Evolutionary conservation across 2,797 vertebrate genomes (phyloP), one percentile per base, ranked within the genome.

Genomic region (Dromococcyx pavoninus): DNA sequence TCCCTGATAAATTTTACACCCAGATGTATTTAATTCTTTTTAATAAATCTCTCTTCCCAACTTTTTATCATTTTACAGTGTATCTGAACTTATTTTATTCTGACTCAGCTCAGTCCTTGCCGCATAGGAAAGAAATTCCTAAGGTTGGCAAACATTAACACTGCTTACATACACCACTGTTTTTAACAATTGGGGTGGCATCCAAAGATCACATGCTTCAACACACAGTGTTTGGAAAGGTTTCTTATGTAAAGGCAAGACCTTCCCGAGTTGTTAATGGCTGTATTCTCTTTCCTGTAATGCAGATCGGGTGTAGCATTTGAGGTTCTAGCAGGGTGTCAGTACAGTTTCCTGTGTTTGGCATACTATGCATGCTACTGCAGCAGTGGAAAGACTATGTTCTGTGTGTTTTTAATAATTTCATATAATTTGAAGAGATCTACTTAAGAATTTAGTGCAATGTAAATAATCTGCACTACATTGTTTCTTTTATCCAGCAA

Each of bases 301-400:
- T 72, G 51, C 17, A 37, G 48, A 65, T 61, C 64, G 75, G 33
- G 17, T 76, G 48, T 43, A 81, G 32, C 51, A 41, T 72, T 62
- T 70, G 35, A 56, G 35, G 25, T 56, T 53, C 43, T 66, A 62
- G 50, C 51, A 81, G 66, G 22, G 13, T 44, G 35, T 64, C 17
- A 18, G 27, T 56, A 33, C 27, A 66, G 32, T 66, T 88, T 30
- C 10, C 25, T 57, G 32, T 54, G 43, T 51, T 50, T 69, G 35
- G 7, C 35, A 50, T 0, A 0, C 5, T 39, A 17, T 54, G 32
- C 0, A 0, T 35, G 24, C 33, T 73, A 1, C 16, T 21, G 17
- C 57, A 51, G 41, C 7, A 28, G 13, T 73, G 23, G 32, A 72
- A 82, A 53, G 24, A 22, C 10, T 62, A 11, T 1, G 3, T 7